Conservation (phyloP, 2,888 invertebrate genomes). For the Hypomecis punctinalis region DNA sequence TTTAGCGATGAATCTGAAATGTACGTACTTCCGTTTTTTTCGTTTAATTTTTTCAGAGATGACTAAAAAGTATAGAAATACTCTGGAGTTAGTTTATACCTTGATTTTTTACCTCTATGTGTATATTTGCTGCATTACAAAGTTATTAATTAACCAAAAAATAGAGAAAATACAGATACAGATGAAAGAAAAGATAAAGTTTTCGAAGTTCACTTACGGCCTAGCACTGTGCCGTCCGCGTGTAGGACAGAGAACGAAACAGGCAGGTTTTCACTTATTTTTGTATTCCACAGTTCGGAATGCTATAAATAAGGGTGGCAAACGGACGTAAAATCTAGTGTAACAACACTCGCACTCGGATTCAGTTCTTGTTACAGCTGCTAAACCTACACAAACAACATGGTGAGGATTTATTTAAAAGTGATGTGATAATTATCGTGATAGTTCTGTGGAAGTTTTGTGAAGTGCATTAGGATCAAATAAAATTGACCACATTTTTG, state of each 20-base stretch:
- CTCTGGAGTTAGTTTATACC: too few relatives aligned
- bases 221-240: slow-evolving; percentile 38
- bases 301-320: slow-evolving; percentile 83
- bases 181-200: neutral
- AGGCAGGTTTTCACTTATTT: slow-evolving; percentile 79
- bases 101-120: too few relatives aligned
- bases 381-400: slow-evolving; percentile 68
- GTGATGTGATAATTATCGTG: slow-evolving; percentile 47
- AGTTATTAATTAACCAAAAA: too few relatives aligned
- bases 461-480: slow-evolving; percentile 10
- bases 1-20: too few relatives aligned
- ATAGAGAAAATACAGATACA: too few relatives aligned
- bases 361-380: slow-evolving; percentile 82
- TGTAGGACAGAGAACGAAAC: slow-evolving; percentile 66
- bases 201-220: slow-evolving; percentile 17
- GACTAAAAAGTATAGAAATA: too few relatives aligned
- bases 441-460: slow-evolving; percentile 21
- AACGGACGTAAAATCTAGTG: slow-evolving; percentile 76
- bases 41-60: too few relatives aligned
- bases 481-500: too few relatives aligned
- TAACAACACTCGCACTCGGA: slow-evolving; percentile 84
- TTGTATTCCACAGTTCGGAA: slow-evolving; percentile 73
- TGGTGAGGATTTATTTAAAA: slow-evolving; percentile 70
- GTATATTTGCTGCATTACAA: too few relatives aligned
- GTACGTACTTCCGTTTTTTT: too few relatives aligned